Evolutionary conservation across 2,888 invertebrate species (phyloP).

Genomic region (Aphodius sticticus): DNA sequence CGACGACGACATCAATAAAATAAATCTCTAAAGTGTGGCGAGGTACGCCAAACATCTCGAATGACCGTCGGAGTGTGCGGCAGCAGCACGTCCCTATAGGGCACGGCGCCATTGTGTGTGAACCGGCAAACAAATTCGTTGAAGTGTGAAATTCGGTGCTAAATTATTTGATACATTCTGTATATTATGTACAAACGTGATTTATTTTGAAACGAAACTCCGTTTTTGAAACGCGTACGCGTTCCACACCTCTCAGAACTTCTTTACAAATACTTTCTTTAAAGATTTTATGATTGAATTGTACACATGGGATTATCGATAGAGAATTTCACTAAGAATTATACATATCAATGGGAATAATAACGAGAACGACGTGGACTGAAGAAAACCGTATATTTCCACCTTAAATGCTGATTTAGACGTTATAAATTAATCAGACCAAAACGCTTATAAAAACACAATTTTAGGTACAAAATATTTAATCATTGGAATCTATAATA

Average conservation of each 20-base stretch:
- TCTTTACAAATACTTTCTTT: not conserved
- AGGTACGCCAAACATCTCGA: not conserved
- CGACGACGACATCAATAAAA: not conserved
- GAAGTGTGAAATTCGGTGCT: conserved; percentile 22
- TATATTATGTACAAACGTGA: conserved; percentile 19
- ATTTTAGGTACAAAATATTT: too few species aligned
- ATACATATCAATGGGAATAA: not conserved
- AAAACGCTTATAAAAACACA: too few species aligned
- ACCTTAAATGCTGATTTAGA: too few species aligned
- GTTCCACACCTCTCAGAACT: not conserved
- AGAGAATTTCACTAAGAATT: not conserved
- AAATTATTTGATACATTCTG: conserved; percentile 11
- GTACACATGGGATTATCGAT: not conserved
- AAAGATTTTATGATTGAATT: not conserved
- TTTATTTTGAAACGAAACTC: conserved; percentile 7
- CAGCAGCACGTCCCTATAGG: not conserved
- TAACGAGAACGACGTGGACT: too few species aligned
- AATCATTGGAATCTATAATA: not conserved
- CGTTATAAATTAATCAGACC: too few species aligned
- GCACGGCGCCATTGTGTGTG: not conserved
- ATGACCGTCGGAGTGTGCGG: too few species aligned
- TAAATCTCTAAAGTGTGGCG: not conserved
- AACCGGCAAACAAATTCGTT: conserved; percentile 17
- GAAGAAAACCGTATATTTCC: too few species aligned
- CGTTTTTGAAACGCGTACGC: not conserved